Conservation (phyloP, 2,797 vertebrate species). For the Notamacropus eugenii region DNA sequence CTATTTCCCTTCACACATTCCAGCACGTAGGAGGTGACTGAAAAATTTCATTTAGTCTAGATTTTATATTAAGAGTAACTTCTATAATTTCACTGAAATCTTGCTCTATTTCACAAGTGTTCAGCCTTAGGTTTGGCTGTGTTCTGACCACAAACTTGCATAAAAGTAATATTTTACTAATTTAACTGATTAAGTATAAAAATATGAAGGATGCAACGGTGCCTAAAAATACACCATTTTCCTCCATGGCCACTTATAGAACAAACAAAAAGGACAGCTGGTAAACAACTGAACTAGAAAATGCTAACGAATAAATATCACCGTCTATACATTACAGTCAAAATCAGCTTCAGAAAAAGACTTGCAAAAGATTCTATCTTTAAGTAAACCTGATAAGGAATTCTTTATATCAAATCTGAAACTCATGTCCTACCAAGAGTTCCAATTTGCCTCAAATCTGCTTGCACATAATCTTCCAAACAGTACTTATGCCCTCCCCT, state of each 20-base stretch:
- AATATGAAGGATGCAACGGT: constrained; percentile 54
- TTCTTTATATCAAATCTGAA: not conserved
- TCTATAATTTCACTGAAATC: constrained; percentile 47
- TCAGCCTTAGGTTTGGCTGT: constrained; percentile 34
- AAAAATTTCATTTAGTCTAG: constrained; percentile 53
- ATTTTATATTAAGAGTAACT: constrained; percentile 28
- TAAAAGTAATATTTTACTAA: constrained; percentile 68
- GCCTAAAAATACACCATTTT: constrained; percentile 62
- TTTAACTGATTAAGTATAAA: constrained; percentile 72
- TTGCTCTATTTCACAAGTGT: constrained; percentile 34
- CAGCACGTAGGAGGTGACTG: constrained; percentile 45
- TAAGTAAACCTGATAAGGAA: not conserved
- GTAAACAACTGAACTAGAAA: constrained; percentile 75
- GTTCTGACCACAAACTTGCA: constrained; percentile 65
- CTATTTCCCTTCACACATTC: constrained; percentile 65
- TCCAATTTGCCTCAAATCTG: not conserved
- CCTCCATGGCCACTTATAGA: constrained; percentile 61
- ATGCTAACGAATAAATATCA: constrained; percentile 70
- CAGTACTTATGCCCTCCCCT: not conserved
- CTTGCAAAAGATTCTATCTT: not conserved
- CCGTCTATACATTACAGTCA: not conserved
- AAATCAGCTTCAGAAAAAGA: not conserved
- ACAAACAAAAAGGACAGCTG: constrained; percentile 75
- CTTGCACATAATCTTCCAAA: not conserved
- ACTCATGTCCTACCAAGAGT: not conserved